Conservation (phyloP, 1,140 invertebrate species). For the Drosophila trapezifrons region DNA sequence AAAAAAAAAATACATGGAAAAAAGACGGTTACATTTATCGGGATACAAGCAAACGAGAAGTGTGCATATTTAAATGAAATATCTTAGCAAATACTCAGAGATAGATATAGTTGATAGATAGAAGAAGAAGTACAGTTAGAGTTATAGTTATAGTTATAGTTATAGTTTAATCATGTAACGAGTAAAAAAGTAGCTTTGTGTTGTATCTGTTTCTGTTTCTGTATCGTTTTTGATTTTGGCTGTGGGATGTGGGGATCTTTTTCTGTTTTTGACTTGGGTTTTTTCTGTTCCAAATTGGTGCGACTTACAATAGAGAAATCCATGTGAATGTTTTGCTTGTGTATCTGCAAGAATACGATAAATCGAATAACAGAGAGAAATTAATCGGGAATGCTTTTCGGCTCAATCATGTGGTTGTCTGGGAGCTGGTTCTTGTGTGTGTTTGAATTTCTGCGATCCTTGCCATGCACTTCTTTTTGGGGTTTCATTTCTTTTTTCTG, state of each 20-base stretch:
- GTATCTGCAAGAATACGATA: constrained; percentile 83
- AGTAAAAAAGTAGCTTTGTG: constrained; percentile 42
- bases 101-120: constrained; percentile 26
- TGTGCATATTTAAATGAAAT: constrained; percentile 41
- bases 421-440: constrained; percentile 36
- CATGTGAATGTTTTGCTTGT: constrained; percentile 83
- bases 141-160: constrained; percentile 22
- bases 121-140: constrained; percentile 32
- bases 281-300: constrained; percentile 68
- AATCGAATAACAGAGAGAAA: constrained; percentile 77
- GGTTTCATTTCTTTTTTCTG: constrained; percentile 4
- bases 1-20: constrained; percentile 19
- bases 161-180: constrained; percentile 22
- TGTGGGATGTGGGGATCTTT: constrained; percentile 40
- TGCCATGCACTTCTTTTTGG: constrained; percentile 40
- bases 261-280: constrained; percentile 40
- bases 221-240: constrained; percentile 35
- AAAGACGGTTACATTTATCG: constrained; percentile 32
- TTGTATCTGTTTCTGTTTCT: constrained; percentile 31
- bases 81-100: constrained; percentile 39
- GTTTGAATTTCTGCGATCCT: constrained; percentile 28
- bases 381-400: constrained; percentile 65
- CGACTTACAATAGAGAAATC: constrained; percentile 83
- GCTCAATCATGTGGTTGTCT: constrained; percentile 44
- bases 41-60: constrained; percentile 42